Evolutionary conservation across 2,888 invertebrate species (phyloP).

Genomic region (Pasiphila rectangulata): DNA sequence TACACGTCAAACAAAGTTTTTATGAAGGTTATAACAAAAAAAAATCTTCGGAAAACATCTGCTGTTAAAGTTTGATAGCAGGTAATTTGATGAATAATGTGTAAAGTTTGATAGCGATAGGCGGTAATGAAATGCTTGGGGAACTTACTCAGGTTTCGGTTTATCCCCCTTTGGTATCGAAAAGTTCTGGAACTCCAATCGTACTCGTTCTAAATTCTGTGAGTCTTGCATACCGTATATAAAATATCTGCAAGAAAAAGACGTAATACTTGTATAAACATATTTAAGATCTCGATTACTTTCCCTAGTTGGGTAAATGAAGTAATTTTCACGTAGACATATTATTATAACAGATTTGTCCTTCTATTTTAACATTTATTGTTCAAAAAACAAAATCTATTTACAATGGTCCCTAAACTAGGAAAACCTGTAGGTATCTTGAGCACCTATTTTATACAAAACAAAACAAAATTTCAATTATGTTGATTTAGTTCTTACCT

Average conservation of each 20-base stretch:
- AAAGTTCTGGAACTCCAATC: constrained; percentile 92
- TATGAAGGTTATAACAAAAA: not conserved
- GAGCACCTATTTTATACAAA: too few species aligned
- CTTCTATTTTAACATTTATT: too few species aligned
- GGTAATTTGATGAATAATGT: constrained; percentile 23
- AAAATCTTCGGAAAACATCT: constrained; percentile 5
- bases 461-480: not conserved
- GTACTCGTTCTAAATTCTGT: constrained; percentile 96
- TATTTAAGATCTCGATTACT: not conserved
- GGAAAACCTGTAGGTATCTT: too few species aligned
- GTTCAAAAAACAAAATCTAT: too few species aligned
- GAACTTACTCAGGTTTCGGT: constrained; percentile 87
- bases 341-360: too few species aligned
- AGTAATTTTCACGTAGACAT: too few species aligned
- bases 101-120: constrained; percentile 21
- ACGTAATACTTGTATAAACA: not conserved
- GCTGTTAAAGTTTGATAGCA: constrained; percentile 4
- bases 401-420: too few species aligned
- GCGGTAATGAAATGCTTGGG: constrained; percentile 12
- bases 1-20: not conserved
- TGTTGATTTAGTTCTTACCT: constrained; percentile 72
- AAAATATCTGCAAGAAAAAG: constrained; percentile 86
- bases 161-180: constrained; percentile 93
- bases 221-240: constrained; percentile 99
- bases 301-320: too few species aligned